Evolutionary conservation across 2,888 invertebrate species (phyloP).

Genomic region (Steromphala cineraria): DNA sequence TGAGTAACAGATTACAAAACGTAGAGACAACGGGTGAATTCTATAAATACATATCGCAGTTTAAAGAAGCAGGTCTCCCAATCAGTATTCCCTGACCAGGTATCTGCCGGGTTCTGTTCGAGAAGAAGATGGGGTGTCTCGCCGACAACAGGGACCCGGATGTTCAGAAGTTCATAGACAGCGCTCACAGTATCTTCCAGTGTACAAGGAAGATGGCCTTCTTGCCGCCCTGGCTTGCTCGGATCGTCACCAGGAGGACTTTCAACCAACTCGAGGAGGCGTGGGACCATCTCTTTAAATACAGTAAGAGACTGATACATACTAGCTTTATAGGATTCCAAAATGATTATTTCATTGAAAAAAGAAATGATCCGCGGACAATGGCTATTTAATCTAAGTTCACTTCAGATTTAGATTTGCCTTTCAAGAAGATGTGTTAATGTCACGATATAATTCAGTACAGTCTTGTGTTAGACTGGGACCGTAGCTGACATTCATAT

Average conservation of each 20-base stretch:
- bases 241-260: slow-evolving; percentile 18
- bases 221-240: slow-evolving; percentile 24
- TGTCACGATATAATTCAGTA: too few relatives aligned
- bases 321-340: too few relatives aligned
- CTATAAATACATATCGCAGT: too few relatives aligned
- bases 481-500: too few relatives aligned
- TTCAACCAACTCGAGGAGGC: slow-evolving; percentile 32
- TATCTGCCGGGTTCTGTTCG: slow-evolving; percentile 38
- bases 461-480: too few relatives aligned
- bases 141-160: slow-evolving; percentile 26
- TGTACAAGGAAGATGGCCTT: slow-evolving; percentile 18
- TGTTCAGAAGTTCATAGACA: slow-evolving; percentile 31
- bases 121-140: slow-evolving; percentile 37
- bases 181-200: slow-evolving; percentile 32
- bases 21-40: too few relatives aligned
- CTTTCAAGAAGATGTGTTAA: too few relatives aligned
- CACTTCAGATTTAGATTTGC: too few relatives aligned
- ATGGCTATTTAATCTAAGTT: too few relatives aligned
- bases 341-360: too few relatives aligned
- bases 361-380: too few relatives aligned
- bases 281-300: slow-evolving; percentile 32
- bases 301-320: slow-evolving; percentile 13
- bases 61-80: neutral
- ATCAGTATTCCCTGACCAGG: slow-evolving; percentile 21
- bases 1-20: too few relatives aligned